phyloP scores from a whole-genome alignment of 2,113 vertebrate genomes.

The Psittacula cyanocephala region DNA sequence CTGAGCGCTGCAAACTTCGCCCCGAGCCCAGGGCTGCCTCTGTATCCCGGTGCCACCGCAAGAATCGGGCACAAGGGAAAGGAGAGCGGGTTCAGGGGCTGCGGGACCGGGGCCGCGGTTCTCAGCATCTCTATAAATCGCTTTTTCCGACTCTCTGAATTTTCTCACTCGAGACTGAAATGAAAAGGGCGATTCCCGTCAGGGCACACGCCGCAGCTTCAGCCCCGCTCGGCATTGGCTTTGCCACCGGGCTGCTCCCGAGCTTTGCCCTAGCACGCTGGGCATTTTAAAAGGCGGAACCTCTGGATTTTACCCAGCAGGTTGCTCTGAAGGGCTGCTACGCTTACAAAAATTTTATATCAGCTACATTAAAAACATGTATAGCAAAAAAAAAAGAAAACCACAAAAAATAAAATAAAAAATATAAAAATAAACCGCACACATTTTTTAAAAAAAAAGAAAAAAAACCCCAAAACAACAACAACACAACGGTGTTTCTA shows the following conservation, averaged over 20 bases:
- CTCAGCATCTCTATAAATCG: not conserved
- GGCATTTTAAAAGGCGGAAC: constrained; percentile 2
- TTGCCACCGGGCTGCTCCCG: not conserved
- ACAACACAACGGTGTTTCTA: not conserved
- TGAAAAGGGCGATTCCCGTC: not conserved
- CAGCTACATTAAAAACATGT: not conserved
- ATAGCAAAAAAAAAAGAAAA: not conserved
- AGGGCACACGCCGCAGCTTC: not conserved
- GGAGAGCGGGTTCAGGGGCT: not conserved
- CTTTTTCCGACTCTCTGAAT: not conserved
- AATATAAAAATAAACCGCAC: not conserved
- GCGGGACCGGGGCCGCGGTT: not conserved
- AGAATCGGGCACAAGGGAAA: not conserved
- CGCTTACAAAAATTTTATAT: not conserved
- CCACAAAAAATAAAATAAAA: not conserved
- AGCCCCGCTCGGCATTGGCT: not conserved
- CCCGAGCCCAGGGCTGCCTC: not conserved
- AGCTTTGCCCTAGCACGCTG: not conserved
- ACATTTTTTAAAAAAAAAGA: too few relatives aligned
- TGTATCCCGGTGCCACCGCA: not conserved
- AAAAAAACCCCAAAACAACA: not conserved
- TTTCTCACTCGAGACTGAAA: not conserved
- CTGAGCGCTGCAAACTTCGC: not conserved
- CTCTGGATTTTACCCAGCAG: not conserved
- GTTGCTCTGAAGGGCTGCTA: not conserved